Conservation (phyloP, 2,888 invertebrate genomes). For the Pyrgus malvae region DNA sequence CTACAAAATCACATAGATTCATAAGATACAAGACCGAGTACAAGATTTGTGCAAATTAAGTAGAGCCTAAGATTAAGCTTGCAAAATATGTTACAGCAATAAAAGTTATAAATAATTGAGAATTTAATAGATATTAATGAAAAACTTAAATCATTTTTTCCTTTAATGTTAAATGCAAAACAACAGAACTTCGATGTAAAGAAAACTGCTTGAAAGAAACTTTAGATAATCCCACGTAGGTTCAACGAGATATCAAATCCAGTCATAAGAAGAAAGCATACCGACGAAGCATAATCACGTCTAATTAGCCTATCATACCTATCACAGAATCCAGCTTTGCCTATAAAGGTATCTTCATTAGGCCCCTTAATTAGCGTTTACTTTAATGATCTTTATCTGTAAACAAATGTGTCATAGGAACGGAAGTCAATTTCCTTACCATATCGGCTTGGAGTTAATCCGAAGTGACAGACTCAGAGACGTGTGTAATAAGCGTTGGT, state of each 20-base stretch:
- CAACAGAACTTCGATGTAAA: neutral
- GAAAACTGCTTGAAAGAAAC: neutral
- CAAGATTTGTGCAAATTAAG: too few relatives aligned
- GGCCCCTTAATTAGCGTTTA: constrained; percentile 12
- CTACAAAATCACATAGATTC: too few relatives aligned
- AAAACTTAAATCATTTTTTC: too few relatives aligned
- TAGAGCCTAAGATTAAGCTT: too few relatives aligned
- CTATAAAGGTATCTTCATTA: constrained; percentile 15
- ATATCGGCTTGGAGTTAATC: constrained; percentile 21
- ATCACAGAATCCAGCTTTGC: constrained; percentile 15
- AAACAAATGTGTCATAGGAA: constrained; percentile 13
- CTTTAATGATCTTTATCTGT: constrained; percentile 15
- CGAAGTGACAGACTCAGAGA: constrained; percentile 19
- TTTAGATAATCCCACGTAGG: neutral
- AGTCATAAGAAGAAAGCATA: constrained; percentile 5
- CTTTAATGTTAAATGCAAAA: neutral
- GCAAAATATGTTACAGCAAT: too few relatives aligned
- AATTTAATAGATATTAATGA: too few relatives aligned
- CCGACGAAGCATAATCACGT: neutral
- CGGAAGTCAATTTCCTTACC: constrained; percentile 25
- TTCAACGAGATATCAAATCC: constrained; percentile 1
- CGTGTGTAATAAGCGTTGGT: constrained; percentile 20
- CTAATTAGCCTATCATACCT: constrained; percentile 27
- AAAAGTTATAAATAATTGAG: too few relatives aligned
- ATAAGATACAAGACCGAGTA: too few relatives aligned